phyloP scores from a whole-genome alignment of 2,888 invertebrate species.

The Cataglyphis cursor region DNA sequence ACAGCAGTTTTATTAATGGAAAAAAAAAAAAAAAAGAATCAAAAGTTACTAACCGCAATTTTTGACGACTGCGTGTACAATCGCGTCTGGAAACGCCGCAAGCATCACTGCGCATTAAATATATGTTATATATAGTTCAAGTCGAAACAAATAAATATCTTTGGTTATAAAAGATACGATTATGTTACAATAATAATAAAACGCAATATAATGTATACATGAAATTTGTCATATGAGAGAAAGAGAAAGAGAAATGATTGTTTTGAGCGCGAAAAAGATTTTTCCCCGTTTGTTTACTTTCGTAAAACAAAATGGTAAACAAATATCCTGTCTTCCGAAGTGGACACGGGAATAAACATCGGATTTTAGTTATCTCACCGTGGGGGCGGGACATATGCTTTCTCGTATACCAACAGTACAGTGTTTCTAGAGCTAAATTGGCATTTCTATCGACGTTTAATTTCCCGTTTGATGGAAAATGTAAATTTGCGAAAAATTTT shows the following conservation, averaged over 20 bases:
- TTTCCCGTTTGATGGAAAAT: constrained; percentile 70
- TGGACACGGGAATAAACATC: constrained; percentile 64
- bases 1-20: too few relatives aligned
- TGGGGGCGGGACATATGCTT: constrained; percentile 15
- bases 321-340: constrained; percentile 49
- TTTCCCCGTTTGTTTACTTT: constrained; percentile 38
- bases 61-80: too few relatives aligned
- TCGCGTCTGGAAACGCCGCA: too few relatives aligned
- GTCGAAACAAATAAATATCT: not conserved
- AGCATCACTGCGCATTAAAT: too few relatives aligned
- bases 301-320: constrained; percentile 59
- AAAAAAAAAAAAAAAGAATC: too few relatives aligned
- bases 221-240: not conserved
- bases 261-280: constrained; percentile 4
- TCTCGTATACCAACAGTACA: constrained; percentile 10
- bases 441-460: constrained; percentile 74
- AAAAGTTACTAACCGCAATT: too few relatives aligned
- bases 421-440: constrained; percentile 66
- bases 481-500: constrained; percentile 68
- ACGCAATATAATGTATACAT: not conserved
- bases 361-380: constrained; percentile 70
- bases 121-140: too few relatives aligned
- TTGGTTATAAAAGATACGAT: not conserved
- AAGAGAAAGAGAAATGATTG: not conserved
- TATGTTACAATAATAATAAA: not conserved